Conservation (phyloP, 2,113 vertebrate species). For the Sitta europaea region DNA sequence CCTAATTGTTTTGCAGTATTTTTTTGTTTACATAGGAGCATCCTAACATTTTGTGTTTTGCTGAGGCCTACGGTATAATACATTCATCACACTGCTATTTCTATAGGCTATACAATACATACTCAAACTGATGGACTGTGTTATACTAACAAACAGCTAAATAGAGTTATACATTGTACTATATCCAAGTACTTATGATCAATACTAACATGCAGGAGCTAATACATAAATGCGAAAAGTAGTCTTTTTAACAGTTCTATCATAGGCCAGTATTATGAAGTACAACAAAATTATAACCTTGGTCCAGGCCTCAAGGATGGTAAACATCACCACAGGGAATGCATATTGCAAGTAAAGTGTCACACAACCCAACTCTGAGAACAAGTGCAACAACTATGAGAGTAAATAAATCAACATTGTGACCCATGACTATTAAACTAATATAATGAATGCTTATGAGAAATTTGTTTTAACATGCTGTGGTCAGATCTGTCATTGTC, state of each 20-base stretch:
- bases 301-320: background rate
- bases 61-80: too few species aligned
- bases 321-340: background rate
- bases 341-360: background rate
- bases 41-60: too few species aligned
- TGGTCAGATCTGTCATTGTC: background rate
- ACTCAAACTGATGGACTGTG: too few species aligned
- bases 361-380: background rate
- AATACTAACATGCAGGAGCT: too few species aligned
- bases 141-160: too few species aligned
- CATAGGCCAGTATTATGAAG: background rate
- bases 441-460: background rate
- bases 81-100: too few species aligned
- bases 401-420: background rate
- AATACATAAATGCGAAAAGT: too few species aligned
- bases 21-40: too few species aligned
- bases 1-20: too few species aligned
- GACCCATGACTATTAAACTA: background rate
- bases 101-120: too few species aligned
- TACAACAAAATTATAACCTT: background rate
- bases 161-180: too few species aligned
- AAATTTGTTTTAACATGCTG: background rate
- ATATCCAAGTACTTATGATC: too few species aligned
- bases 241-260: background rate
- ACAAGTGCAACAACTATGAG: background rate